phyloP scores from a whole-genome alignment of 2,797 vertebrate species.

The Melanotaenia maccullochi region DNA sequence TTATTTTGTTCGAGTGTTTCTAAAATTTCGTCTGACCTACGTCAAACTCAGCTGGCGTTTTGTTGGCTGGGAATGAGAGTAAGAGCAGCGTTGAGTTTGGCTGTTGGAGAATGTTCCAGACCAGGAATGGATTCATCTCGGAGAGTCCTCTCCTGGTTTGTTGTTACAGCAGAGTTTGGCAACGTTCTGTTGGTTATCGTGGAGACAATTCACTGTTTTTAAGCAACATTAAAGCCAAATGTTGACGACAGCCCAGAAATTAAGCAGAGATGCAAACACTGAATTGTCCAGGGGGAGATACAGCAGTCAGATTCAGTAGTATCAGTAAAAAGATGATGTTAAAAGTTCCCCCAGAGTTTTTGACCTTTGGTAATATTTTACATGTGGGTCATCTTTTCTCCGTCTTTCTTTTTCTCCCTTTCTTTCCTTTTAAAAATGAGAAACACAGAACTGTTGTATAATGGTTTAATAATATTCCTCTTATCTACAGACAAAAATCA shows the following conservation, averaged over 20 bases:
- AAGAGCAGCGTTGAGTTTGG: not conserved
- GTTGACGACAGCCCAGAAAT: not conserved
- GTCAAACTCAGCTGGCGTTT: not conserved
- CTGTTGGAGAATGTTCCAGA: not conserved
- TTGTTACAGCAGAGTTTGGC: not conserved
- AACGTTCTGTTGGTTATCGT: not conserved
- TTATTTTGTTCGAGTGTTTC: not conserved
- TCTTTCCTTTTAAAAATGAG: not conserved
- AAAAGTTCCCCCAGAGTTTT: not conserved
- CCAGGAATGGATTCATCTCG: not conserved
- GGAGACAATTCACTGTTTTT: not conserved
- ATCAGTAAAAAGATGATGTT: not conserved
- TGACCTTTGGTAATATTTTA: not conserved
- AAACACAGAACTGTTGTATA: not conserved
- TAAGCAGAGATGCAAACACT: not conserved
- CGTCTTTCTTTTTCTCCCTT: no score
- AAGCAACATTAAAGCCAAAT: not conserved
- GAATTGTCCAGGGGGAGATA: not conserved
- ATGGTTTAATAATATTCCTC: not conserved
- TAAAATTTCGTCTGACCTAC: not conserved
- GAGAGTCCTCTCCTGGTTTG: not conserved
- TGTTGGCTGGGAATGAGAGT: not conserved
- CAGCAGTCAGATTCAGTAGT: not conserved
- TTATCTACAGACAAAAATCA: not conserved
- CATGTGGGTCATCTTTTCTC: not conserved